Conservation (phyloP, 2,888 invertebrate species). For the Lydus trimaculatus region DNA sequence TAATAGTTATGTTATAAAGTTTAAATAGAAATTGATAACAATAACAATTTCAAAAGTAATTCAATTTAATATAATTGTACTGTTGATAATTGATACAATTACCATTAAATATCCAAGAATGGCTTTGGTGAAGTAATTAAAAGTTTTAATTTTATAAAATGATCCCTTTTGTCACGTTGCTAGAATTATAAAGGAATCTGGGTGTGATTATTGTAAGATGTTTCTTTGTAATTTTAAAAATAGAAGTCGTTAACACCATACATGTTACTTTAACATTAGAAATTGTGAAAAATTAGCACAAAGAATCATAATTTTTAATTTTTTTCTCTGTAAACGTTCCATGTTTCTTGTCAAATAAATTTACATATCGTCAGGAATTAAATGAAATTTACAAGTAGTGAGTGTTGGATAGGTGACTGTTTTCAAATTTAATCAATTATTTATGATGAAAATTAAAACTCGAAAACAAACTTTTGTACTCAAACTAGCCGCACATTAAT, state of each 20-base stretch:
- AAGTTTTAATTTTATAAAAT: background rate
- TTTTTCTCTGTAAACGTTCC: background rate
- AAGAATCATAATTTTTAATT: background rate
- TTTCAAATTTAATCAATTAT: background rate
- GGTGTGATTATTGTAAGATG: background rate
- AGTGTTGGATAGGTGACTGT: background rate
- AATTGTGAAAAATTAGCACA: no score
- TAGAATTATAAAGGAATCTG: slow-evolving; percentile 4
- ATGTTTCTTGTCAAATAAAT: background rate
- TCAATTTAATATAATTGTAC: background rate
- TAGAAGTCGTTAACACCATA: background rate
- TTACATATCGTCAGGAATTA: background rate
- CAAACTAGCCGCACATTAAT: no score
- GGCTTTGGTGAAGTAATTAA: background rate
- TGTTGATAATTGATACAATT: background rate
- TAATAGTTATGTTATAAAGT: background rate
- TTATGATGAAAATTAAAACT: background rate
- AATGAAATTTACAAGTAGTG: background rate
- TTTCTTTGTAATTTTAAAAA: background rate
- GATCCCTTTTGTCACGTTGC: background rate
- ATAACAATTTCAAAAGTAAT: background rate
- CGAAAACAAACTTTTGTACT: no score
- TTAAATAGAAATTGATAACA: background rate
- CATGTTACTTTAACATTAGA: no score
- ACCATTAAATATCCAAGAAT: background rate